Base-by-base conservation (phyloP, 2,888 invertebrate species). In the Synergus umbraculus region DNA sequence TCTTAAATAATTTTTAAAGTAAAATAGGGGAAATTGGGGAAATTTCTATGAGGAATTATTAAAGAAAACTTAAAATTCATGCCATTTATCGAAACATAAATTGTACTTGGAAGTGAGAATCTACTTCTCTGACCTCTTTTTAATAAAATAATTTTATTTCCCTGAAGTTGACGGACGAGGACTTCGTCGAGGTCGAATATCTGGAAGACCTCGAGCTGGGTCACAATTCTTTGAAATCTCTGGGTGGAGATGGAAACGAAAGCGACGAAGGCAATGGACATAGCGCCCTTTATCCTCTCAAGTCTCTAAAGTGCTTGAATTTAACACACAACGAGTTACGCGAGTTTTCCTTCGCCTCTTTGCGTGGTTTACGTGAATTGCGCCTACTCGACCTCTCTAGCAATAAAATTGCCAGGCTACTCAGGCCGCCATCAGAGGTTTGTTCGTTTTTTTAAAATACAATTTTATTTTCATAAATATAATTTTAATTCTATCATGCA, bases 281-380 rank as follows among this genome's bases (percentile, higher is more conserved):
- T 88, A 95, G 95, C 76, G 96, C 97, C 0, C 90, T 97, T 64
- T 93, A 95, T 86, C 95, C 95, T 64, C 92, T 97, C 76, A 94
- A 94, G 86, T 94, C 95, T 12, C 92, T 97, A 37, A 94, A 94
- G 83, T 94, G 94, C 84, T 93, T 96, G 65, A 97, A 97, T 92
- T 93, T 97, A 82, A 96, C 96, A 0, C 95, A 95, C 89, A 97
- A 97, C 90, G 93, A 94, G 60, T 93, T 97, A 79, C 93, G 94
- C 0, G 96, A 96, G 88, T 97, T 97, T 92, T 96, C 96, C 0
- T 94, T 97, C 88, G 95, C 96, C 90, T 96, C 97, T 91, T 94
- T 97, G 67, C 95, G 95, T 79, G 97, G 97, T 0, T 92, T 97
- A 80, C 94, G 94, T 84, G 94, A 94, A 83, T 92, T 97, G n/a